Base-by-base conservation (phyloP, 1,140 invertebrate species). In the Drosophila pseudoananassae region DNA sequence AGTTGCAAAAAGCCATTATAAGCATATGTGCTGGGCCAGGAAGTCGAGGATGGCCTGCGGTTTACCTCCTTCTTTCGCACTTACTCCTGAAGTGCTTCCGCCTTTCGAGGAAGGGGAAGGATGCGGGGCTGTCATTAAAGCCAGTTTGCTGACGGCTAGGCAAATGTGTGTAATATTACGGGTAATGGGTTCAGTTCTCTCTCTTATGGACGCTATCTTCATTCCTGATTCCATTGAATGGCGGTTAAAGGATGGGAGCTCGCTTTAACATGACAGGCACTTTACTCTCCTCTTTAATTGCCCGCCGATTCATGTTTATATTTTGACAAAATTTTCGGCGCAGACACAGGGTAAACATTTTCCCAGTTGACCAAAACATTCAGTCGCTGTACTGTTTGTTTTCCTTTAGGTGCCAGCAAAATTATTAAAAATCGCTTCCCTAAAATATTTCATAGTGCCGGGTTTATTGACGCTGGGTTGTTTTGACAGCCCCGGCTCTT, bases 1-100 rank as follows among this genome's bases (percentile, higher is more conserved):
- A 58, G 78, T 83, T 82, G 85, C 63, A 76, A 87, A 79, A 76
- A 66, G 66, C 75, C 78, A 87, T 87, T 87, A 88, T 72, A 82
- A 87, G 68, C 82, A 87, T 87, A 87, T 87, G 83, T 87, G 78
- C 49, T 52, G 52, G 59, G 59, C 63, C 47, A 14, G 63, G 36
- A 57, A 40, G 51, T 53, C n/a, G 50, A 36, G 25, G 40, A 43
- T 6, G 40, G 40, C 15, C 40, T 36, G 40, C 29, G 15, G 8
- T 12, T 14, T 17, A 23, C 52, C 23, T 38, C 52, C 36, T 43
- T 43, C 40, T 43, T 43, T 43, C 14, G 40, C 40, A 43, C 40
- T 43, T 25, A 14, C 61, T 43, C 54, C 72, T 79, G 65, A 78
- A 76, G 71, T 65, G 58, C 61, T 70, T 83, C 75, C 79, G 75